These are phyloP conservation scores for Dynastes grantii DNA, from an alignment of 2,888 invertebrate genomes.

Conservation along the genomic window DNA sequence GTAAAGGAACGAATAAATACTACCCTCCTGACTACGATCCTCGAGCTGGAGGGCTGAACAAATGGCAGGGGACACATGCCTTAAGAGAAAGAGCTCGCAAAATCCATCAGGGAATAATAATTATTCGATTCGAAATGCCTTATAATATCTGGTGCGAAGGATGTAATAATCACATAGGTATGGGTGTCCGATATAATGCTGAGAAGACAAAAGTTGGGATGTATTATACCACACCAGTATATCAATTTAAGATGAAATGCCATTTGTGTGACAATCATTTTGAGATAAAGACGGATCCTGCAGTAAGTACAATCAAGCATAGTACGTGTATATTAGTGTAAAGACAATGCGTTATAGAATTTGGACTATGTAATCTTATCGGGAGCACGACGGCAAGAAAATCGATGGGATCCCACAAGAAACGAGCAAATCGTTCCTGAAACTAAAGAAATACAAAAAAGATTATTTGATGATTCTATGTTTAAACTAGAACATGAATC, in stretches of 20 bases:
- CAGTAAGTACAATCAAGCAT: constrained; percentile 74
- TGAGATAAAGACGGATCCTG: constrained; percentile 98
- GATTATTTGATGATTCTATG: constrained; percentile 97
- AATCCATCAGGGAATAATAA: constrained; percentile 93
- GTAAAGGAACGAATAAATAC: constrained; percentile 97
- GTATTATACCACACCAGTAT: constrained; percentile 98
- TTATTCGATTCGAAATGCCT: constrained; percentile 99
- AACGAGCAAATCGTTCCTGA: constrained; percentile 96
- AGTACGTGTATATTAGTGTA: background rate
- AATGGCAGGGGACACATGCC: constrained; percentile 95
- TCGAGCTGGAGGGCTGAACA: constrained; percentile 93
- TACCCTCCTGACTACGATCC: constrained; percentile 99
- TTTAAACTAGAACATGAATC: constrained; percentile 95
- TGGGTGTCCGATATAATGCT: constrained; percentile 98
- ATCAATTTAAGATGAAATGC: constrained; percentile 99
- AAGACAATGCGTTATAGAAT: constrained; percentile 77
- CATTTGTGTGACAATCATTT: constrained; percentile 98
- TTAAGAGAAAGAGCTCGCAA: constrained; percentile 96
- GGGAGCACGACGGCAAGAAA: constrained; percentile 97
- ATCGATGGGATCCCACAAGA: constrained; percentile 97
- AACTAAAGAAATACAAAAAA: constrained; percentile 91
- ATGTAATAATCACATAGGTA: constrained; percentile 98
- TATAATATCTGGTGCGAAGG: constrained; percentile 99
- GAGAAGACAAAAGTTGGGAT: constrained; percentile 95
- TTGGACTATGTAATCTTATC: constrained; percentile 96